Conservation (phyloP, 2,113 vertebrate genomes). For the Tenebrosternarchus preto region DNA sequence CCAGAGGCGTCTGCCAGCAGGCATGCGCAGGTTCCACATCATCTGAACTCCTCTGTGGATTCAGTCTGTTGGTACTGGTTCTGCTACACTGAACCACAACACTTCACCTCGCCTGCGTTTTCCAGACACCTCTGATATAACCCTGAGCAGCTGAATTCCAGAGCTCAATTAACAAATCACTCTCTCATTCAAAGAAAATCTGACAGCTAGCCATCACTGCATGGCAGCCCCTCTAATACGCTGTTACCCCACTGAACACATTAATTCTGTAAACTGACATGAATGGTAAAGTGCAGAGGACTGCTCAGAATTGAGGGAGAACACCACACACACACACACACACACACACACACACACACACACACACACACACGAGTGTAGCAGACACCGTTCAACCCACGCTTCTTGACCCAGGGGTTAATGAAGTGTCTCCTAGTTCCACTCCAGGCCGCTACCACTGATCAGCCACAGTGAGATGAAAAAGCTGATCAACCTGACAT, state of each 20-base stretch:
- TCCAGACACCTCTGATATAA: not conserved
- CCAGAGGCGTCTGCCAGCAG: not conserved
- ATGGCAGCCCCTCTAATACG: not conserved
- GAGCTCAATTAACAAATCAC: not conserved
- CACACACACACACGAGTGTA: no score
- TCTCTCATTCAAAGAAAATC: slow-evolving; percentile 27
- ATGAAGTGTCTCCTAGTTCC: slow-evolving; percentile 21
- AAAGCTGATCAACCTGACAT: slow-evolving; percentile 24
- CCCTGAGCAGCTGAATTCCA: not conserved
- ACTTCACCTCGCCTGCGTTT: not conserved
- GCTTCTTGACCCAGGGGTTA: no score
- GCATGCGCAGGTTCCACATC: not conserved
- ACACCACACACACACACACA: no score
- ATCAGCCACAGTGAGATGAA: slow-evolving; percentile 14
- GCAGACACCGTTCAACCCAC: no score
- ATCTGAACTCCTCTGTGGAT: no score
- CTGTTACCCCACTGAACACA: slow-evolving; percentile 5
- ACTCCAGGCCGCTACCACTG: slow-evolving; percentile 4
- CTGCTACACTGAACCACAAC: not conserved
- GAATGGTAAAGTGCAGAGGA: not conserved
- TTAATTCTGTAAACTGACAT: not conserved
- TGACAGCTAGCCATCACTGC: not conserved
- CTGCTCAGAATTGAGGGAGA: not conserved
- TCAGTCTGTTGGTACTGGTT: no score
- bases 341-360: no score